Evolutionary conservation across 1,140 invertebrate species (phyloP).

Genomic region (Panonychus citri): DNA sequence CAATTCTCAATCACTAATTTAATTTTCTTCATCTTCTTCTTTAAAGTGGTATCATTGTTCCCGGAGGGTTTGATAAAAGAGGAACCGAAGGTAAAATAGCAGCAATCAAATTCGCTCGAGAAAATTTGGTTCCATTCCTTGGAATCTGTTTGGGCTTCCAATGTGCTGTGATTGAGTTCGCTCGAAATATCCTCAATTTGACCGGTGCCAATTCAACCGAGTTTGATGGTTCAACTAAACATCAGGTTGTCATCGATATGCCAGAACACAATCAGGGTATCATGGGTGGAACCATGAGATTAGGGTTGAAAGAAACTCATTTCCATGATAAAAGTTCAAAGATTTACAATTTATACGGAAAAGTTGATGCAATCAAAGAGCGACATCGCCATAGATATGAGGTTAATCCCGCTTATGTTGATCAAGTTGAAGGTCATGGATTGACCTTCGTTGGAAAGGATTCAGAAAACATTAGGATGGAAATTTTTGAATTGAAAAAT

Average conservation of each 20-base stretch:
- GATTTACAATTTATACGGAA: conserved; percentile 26
- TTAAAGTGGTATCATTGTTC: conserved; percentile 72
- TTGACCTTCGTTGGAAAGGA: conserved; percentile 67
- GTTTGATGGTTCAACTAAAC: conserved; percentile 35
- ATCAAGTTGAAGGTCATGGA: conserved; percentile 49
- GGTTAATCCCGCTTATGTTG: conserved; percentile 72
- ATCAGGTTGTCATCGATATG: conserved; percentile 90
- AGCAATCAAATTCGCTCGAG: conserved; percentile 75
- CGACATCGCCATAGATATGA: conserved; percentile 81
- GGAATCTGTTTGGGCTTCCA: conserved; percentile 94
- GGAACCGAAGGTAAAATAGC: conserved; percentile 90
- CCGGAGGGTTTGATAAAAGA: conserved; percentile 84
- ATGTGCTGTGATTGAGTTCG: conserved; percentile 86
- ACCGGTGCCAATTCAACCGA: conserved; percentile 68
- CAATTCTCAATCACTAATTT: background rate
- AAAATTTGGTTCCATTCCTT: conserved; percentile 66
- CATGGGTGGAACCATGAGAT: conserved; percentile 94
- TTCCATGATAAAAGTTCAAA: conserved; percentile 29
- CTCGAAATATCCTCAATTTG: conserved; percentile 49
- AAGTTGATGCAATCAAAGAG: conserved; percentile 61
- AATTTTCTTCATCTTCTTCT: conserved; percentile 9
- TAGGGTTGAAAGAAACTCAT: conserved; percentile 68
- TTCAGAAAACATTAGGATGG: conserved; percentile 45
- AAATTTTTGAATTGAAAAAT: conserved; percentile 39
- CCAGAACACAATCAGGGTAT: conserved; percentile 74